These are phyloP conservation scores for human (Homo sapiens) DNA, from an alignment of 2,113 vertebrate species.

Conservation along the genomic window DNA sequence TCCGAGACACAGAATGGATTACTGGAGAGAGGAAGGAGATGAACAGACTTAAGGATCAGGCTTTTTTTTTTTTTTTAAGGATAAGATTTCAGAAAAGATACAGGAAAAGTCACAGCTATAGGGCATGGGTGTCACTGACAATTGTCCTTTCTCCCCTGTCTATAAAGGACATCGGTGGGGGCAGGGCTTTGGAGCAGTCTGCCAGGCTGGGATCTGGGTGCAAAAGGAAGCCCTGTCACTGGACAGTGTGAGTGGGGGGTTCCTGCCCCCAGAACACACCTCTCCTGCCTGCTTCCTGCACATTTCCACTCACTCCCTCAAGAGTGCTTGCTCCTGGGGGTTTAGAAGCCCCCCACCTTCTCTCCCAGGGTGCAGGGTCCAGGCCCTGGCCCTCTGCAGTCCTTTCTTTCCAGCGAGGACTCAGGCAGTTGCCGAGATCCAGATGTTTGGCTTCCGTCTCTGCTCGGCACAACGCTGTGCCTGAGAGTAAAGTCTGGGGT, in stretches of 20 bases:
- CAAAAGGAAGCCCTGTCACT: background rate
- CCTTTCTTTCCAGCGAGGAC: background rate
- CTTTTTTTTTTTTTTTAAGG: background rate
- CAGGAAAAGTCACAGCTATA: background rate
- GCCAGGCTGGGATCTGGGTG: background rate
- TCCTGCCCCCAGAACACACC: background rate
- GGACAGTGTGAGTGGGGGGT: background rate
- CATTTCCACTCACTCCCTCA: background rate
- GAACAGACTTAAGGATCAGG: background rate
- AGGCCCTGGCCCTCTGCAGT: background rate
- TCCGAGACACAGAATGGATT: background rate
- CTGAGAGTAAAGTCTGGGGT: background rate
- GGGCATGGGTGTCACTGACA: background rate
- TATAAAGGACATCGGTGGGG: background rate
- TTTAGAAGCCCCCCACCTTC: background rate
- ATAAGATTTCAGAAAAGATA: conserved; percentile 59
- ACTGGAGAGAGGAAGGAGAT: background rate
- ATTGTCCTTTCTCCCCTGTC: background rate
- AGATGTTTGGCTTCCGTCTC: background rate
- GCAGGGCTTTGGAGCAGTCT: accelerated
- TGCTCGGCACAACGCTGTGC: background rate
- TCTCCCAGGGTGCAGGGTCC: background rate
- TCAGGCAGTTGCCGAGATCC: background rate
- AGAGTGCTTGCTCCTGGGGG: background rate
- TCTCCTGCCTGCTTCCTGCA: background rate